phyloP scores from a whole-genome alignment of 2,888 invertebrate genomes.

The Subacronicta megacephala region DNA sequence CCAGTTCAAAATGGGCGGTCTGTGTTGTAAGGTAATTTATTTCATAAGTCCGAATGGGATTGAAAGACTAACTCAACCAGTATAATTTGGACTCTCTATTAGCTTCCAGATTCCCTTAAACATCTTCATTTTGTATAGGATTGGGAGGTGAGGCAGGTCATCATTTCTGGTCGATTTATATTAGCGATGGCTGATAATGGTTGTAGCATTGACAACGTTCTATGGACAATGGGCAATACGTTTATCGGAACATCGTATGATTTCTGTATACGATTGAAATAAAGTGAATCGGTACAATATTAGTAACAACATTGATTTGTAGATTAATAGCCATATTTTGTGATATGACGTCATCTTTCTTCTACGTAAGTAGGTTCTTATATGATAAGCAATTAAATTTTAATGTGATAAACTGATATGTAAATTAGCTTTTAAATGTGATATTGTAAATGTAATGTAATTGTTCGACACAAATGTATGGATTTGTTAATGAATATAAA shows the following conservation, averaged over 20 bases:
- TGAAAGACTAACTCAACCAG: conserved; percentile 66
- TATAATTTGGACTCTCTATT: conserved; percentile 40
- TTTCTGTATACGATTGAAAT: conserved; percentile 46
- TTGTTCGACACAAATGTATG: no score
- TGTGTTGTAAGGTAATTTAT: conserved; percentile 82
- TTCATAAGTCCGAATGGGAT: conserved; percentile 73
- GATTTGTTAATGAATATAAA: no score
- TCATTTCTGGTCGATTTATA: conserved; percentile 62
- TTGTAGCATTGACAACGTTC: conserved; percentile 71
- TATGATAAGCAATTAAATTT: no score
- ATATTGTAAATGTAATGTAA: no score
- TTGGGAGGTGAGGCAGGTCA: conserved; percentile 50
- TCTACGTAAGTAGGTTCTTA: background rate
- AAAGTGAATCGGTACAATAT: conserved; percentile 36
- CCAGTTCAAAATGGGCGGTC: conserved; percentile 82
- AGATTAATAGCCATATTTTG: conserved; percentile 11
- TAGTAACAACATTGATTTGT: conserved; percentile 27
- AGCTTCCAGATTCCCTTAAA: conserved; percentile 3
- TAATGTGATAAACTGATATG: no score
- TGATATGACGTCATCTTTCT: background rate
- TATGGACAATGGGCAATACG: conserved; percentile 75
- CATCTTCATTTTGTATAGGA: conserved; percentile 11
- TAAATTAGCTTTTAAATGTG: no score
- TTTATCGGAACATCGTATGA: conserved; percentile 67
- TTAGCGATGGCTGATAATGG: conserved; percentile 75